Conservation (phyloP, 2,113 vertebrate genomes). For the Nesogale talazaci region DNA sequence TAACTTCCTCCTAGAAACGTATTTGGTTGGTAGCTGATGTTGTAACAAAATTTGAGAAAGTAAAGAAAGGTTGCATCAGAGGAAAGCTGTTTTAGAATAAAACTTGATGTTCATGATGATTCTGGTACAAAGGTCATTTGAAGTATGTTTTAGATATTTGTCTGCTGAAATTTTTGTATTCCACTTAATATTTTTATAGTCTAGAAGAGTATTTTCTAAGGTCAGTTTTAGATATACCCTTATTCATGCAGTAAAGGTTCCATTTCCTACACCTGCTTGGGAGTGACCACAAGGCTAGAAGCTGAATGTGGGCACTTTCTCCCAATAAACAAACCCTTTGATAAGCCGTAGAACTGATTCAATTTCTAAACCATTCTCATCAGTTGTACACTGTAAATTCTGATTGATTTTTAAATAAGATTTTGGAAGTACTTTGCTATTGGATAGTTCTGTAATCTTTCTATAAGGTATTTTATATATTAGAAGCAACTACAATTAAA, state of each 20-base stretch:
- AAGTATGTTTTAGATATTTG: constrained; percentile 70
- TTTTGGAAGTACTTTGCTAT: constrained; percentile 77
- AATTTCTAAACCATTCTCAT: constrained; percentile 76
- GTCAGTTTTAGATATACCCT: constrained; percentile 79
- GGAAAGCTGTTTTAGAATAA: constrained; percentile 65
- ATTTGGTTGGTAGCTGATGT: constrained; percentile 54
- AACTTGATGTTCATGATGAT: constrained; percentile 76
- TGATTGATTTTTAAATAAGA: constrained; percentile 80
- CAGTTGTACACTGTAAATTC: constrained; percentile 72
- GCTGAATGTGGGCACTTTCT: constrained; percentile 64
- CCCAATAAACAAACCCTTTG: constrained; percentile 65
- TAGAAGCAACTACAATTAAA: constrained; percentile 68
- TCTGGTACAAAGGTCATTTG: constrained; percentile 72
- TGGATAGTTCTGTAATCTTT: constrained; percentile 79
- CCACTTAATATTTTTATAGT: constrained; percentile 86
- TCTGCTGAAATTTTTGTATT: constrained; percentile 84
- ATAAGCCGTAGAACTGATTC: constrained; percentile 64
- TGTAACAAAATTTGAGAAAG: constrained; percentile 26
- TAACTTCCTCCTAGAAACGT: constrained; percentile 59
- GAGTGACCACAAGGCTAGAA: constrained; percentile 76
- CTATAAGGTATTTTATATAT: constrained; percentile 80
- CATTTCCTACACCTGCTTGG: constrained; percentile 72
- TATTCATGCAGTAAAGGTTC: constrained; percentile 67
- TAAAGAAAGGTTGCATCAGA: constrained; percentile 22
- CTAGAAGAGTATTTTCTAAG: constrained; percentile 85